Conservation (phyloP, 2,888 invertebrate genomes). For the Rotaria macrura region DNA sequence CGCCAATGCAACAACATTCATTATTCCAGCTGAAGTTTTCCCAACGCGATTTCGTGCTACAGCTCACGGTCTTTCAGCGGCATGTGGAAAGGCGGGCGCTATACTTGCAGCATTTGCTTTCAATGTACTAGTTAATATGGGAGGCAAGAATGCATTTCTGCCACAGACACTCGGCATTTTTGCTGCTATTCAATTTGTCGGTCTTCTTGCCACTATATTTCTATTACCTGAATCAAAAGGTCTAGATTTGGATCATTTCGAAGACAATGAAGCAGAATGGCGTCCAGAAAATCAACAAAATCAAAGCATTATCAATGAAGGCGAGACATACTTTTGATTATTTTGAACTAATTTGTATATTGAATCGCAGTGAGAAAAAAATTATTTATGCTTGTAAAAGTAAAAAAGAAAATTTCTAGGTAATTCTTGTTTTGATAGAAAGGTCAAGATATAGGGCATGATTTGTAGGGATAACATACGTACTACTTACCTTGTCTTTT, state of each 20-base stretch:
- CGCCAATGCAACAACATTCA: constrained; percentile 30
- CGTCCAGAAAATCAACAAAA: not conserved
- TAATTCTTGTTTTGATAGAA: no score
- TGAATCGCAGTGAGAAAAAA: no score
- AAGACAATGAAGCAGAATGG: not conserved
- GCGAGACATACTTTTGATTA: no score
- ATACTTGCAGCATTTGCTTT: constrained; percentile 6
- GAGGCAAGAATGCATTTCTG: not conserved
- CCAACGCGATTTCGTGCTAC: constrained; percentile 28
- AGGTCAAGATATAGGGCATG: no score
- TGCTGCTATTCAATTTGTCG: constrained; percentile 18
- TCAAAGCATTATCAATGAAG: no score
- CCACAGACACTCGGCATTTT: not conserved
- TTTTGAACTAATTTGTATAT: no score
- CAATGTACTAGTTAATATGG: not conserved
- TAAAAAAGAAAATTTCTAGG: no score
- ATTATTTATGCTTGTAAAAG: no score
- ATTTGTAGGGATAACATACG: no score
- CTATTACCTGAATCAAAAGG: constrained; percentile 28
- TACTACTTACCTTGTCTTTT: no score
- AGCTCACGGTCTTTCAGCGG: constrained; percentile 31
- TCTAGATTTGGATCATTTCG: constrained; percentile 5
- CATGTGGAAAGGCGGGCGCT: constrained; percentile 27
- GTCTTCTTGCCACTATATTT: constrained; percentile 20
- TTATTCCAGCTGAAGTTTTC: constrained; percentile 30